Percentiles rank a stretch among this genome's conserved stretches.
These are phyloP conservation scores for Echeneis naucrates DNA, from an alignment of 2,797 vertebrate genomes.

Conservation along the genomic window DNA sequence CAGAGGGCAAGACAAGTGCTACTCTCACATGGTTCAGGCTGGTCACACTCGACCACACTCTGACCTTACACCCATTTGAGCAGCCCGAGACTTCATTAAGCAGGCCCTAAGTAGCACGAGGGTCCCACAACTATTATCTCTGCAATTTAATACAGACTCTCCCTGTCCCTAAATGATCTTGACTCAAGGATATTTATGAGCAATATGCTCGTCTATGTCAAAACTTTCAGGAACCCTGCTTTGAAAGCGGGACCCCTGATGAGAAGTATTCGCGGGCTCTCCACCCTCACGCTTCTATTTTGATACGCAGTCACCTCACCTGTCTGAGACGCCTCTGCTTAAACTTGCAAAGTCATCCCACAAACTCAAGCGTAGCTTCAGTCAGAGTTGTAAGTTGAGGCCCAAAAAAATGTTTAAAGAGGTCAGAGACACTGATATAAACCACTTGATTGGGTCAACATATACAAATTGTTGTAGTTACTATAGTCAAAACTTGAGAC, in stretches of 20 bases:
- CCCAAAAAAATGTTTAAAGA: neutral
- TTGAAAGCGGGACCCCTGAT: slow-evolving; percentile 44
- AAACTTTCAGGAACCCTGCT: slow-evolving; percentile 31
- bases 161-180: slow-evolving; percentile 42
- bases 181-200: slow-evolving; percentile 59
- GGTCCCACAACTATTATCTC: slow-evolving; percentile 65
- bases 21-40: slow-evolving; percentile 65
- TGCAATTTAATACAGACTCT: slow-evolving; percentile 47
- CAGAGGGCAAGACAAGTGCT: slow-evolving; percentile 63
- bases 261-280: slow-evolving; percentile 31
- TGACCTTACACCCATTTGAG: slow-evolving; percentile 64
- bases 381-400: neutral
- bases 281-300: slow-evolving; percentile 19
- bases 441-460: neutral
- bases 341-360: slow-evolving; percentile 45
- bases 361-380: slow-evolving; percentile 26
- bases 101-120: slow-evolving; percentile 48
- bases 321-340: slow-evolving; percentile 34
- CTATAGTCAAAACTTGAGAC: neutral
- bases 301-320: slow-evolving; percentile 54
- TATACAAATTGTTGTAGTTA: neutral
- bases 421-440: neutral
- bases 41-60: slow-evolving; percentile 74
- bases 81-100: slow-evolving; percentile 59
- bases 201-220: slow-evolving; percentile 45